phyloP scores from a whole-genome alignment of 2,797 vertebrate genomes.

The Tapirus indicus region DNA sequence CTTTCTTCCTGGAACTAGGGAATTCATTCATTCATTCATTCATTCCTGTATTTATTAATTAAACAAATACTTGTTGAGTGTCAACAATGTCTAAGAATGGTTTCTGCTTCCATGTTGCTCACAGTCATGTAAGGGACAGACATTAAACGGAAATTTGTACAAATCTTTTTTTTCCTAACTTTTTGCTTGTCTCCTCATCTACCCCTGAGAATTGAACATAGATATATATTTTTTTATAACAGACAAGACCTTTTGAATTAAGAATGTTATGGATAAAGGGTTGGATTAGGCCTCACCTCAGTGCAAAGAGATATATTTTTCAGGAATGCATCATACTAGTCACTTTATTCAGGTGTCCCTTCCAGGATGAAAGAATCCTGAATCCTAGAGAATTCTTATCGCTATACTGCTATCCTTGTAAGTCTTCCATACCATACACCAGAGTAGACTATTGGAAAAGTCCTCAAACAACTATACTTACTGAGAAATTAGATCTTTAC shows the following conservation, averaged over 20 bases:
- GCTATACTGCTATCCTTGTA: not conserved
- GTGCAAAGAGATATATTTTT: not conserved
- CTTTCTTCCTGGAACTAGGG: not conserved
- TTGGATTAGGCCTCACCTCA: not conserved
- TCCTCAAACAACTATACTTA: not conserved
- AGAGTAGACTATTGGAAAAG: not conserved
- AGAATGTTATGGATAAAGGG: not conserved
- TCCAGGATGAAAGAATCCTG: not conserved
- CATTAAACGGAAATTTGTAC: not conserved
- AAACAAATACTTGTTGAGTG: not conserved
- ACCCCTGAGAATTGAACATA: not conserved
- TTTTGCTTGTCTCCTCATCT: not conserved
- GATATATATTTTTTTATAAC: not conserved
- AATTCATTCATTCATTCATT: not conserved
- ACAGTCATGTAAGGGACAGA: not conserved
- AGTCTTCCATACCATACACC: not conserved
- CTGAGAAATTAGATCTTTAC: not conserved
- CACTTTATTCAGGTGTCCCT: not conserved
- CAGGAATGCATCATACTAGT: not conserved
- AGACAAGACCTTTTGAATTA: not conserved
- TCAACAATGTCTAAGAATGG: not conserved
- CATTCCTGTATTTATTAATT: not conserved
- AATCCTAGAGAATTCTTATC: not conserved
- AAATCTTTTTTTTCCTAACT: not conserved
- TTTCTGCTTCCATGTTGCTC: not conserved